These are phyloP conservation scores for Netelia melanura DNA, from an alignment of 2,888 invertebrate species.

Conservation along the genomic window DNA sequence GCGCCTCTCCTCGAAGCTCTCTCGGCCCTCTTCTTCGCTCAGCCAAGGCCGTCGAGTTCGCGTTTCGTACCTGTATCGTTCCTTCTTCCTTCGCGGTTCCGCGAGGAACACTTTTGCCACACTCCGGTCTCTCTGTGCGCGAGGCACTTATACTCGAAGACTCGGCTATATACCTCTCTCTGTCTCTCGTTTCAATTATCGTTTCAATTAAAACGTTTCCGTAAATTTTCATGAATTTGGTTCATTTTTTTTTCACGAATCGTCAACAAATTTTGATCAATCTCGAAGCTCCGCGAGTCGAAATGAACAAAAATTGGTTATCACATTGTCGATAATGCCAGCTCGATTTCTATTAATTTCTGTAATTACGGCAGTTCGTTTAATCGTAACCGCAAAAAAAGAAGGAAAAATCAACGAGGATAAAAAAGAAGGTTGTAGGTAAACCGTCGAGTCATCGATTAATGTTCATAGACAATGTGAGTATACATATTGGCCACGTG, in stretches of 20 bases:
- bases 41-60: conserved; percentile 62
- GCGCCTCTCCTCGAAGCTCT: conserved; percentile 19
- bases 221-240: conserved; percentile 48
- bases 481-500: conserved; percentile 52
- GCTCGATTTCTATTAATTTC: neutral
- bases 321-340: no score
- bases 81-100: conserved; percentile 53
- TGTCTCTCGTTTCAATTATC: conserved; percentile 67
- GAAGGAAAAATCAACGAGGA: neutral
- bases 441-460: conserved; percentile 16
- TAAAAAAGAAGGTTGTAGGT: neutral
- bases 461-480: conserved; percentile 49
- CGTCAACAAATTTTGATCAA: neutral
- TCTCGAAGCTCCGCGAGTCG: neutral
- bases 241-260: neutral
- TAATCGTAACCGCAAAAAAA: neutral
- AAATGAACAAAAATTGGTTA: no score
- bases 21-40: conserved; percentile 4
- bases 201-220: conserved; percentile 73
- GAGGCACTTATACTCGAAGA: neutral
- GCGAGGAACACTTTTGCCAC: conserved; percentile 36
- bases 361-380: neutral
- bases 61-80: conserved; percentile 26
- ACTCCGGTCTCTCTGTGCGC: neutral
- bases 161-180: conserved; percentile 7